Base-by-base conservation (phyloP, 2,888 invertebrate genomes). In the Orthonychiurus folsomi region DNA sequence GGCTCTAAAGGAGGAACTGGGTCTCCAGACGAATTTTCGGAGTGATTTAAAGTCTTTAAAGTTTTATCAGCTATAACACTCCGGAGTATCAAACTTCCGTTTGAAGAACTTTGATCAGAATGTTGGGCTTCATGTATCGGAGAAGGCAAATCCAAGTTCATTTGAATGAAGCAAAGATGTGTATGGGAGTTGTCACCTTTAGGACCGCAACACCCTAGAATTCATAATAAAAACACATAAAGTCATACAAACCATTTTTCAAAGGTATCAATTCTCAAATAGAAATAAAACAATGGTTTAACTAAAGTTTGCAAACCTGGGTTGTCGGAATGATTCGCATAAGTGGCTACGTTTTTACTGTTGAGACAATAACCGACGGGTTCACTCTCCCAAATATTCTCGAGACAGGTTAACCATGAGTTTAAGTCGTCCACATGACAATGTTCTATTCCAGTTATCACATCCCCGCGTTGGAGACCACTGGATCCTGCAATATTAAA, bases 381-480 rank as follows among this genome's bases (percentile, higher is more conserved):
- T 52, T 72, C 67, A 28, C 66, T 60, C 56, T 69, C 65, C 72
- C 72, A 72, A 53, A 71, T 70, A 48, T 63, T 64, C 62, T 72
- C 71, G 25, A 72, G 64, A 57, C 72, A 72, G 37, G 66, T 70
- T 21, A 70, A 54, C 72, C 72, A 72, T n/a, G 66, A 62, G 55
- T 71, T 69, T 56, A 71, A 65, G 59, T 71, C 67, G 28, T 67
- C n/a, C 2, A 70, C 72, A 15, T 63, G 67, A 62, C 72, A 72
- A 52, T 69, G 69, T 55, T 72, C 72, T 47, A 72, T 68, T 26
- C 71, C 69, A 15, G 67, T 67, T 55, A 72, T 72, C 48, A 71
- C 66, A 61, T 72, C 72, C 21, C 72, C 72, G 23, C 61, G 63
- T 37, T 70, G 62, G 20, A 72, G 63, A 23, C 72, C 72, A 55